Conservation (phyloP, 2,113 vertebrate species). For the Pangasianodon hypophthalmus region DNA sequence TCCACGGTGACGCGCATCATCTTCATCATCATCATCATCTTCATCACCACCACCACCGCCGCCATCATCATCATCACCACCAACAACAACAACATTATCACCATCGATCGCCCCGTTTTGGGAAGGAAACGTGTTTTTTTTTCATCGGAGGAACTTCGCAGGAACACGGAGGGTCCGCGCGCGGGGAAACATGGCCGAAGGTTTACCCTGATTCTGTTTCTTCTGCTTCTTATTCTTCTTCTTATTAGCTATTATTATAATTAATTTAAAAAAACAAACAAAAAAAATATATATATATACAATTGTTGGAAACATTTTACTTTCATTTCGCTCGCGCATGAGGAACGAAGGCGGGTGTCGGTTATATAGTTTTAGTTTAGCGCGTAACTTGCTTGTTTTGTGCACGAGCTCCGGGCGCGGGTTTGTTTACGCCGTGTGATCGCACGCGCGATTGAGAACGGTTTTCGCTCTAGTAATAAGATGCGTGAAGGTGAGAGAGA, state of each 20-base stretch:
- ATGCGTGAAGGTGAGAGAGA: neutral
- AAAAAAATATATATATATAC: too few species aligned
- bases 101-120: conserved; percentile 73
- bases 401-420: neutral
- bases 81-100: neutral
- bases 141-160: conserved; percentile 79
- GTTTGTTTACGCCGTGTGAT: conserved; percentile 52
- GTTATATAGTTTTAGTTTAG: conserved; percentile 58
- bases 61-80: neutral
- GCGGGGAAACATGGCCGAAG: conserved; percentile 99
- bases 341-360: conserved; percentile 63
- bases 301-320: conserved; percentile 50
- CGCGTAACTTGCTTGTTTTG: neutral
- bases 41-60: neutral
- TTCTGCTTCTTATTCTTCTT: conserved; percentile 78
- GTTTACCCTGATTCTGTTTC: conserved; percentile 80
- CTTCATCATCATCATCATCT: neutral
- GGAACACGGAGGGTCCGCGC: conserved; percentile 84
- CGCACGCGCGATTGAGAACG: neutral
- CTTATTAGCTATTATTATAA: conserved; percentile 58
- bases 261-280: too few species aligned
- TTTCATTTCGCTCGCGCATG: conserved; percentile 69
- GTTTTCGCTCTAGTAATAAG: conserved; percentile 14
- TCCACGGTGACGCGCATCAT: conserved; percentile 87
- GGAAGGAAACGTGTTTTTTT: conserved; percentile 90